Evolutionary conservation across 2,113 vertebrate species (phyloP), one percentile per base, ranked within the genome.

Genomic region (Porphyrio hochstetteri): DNA sequence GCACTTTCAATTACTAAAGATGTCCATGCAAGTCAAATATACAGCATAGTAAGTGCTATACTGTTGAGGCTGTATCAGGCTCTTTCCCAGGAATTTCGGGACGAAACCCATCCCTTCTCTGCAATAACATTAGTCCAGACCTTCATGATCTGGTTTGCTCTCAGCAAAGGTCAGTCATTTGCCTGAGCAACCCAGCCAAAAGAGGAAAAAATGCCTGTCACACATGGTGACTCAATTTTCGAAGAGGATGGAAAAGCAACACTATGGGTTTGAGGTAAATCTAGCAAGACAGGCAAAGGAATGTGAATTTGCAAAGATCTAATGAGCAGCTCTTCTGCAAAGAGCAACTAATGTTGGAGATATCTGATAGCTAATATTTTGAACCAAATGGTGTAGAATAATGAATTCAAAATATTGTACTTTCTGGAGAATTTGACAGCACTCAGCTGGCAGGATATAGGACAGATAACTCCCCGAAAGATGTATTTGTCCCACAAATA

Each of bases 291-390:
- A 28, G 75, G 46, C 57, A 86, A 95, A 91, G 53, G 36, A 76
- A 64, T 76, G 76, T 36, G 53, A 79, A 95, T 91, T 92, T 93
- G 33, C 53, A 83, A 90, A 92, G 81, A 84, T 18, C 23, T 76
- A 85, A 56, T 8, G 24, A 90, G 65, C 17, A 95, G 56, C 44
- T 75, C 56, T 90, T 91, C 53, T 93, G 28, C 64, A 88, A 59
- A 60, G 61, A 79, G 77, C 35, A 52, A 85, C 48, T 65, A 82
- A 38, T 18, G 29, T 16, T 55, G 57, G 78, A 94, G 82, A 40
- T 63, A 60, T 24, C 50, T 78, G 71, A 65, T 13, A 11, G 44
- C 44, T 81, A 86, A 82, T 36, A 14, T 42, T 93, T 87, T 67
- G 56, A 46, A 61, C n/a, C 40, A 76, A 75, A 90, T 17, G 13